Conservation (phyloP, 1,140 invertebrate species). For the Drepana arcuata region DNA sequence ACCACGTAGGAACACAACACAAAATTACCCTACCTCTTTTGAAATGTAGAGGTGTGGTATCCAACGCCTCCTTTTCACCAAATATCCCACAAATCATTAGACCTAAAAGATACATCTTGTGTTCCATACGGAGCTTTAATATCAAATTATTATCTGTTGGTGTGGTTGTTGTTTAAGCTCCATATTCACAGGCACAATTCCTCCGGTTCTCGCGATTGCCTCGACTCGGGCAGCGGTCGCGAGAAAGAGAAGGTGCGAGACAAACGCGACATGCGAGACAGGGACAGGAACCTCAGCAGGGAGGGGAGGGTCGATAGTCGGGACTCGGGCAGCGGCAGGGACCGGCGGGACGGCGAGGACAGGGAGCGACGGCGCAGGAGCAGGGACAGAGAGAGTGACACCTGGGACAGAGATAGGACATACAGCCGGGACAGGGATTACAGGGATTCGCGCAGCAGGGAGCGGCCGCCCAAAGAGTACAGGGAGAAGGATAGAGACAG, state of each 20-base stretch:
- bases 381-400: conserved; percentile 51
- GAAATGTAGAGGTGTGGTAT: too few relatives aligned
- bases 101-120: too few relatives aligned
- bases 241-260: conserved; percentile 60
- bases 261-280: conserved; percentile 39
- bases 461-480: conserved; percentile 52
- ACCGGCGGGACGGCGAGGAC: conserved; percentile 52
- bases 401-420: conserved; percentile 67
- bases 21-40: too few relatives aligned
- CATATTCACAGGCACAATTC: conserved; percentile 66
- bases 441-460: conserved; percentile 55
- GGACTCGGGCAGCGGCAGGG: conserved; percentile 60
- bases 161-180: too few relatives aligned
- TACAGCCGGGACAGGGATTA: conserved; percentile 70
- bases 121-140: too few relatives aligned
- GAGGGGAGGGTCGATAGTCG: conserved; percentile 57
- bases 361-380: conserved; percentile 45
- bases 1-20: too few relatives aligned
- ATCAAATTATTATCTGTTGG: too few relatives aligned
- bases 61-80: too few relatives aligned
- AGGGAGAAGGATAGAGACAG: conserved; percentile 55
- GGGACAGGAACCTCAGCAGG: conserved; percentile 70
- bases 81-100: too few relatives aligned
- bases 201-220: conserved; percentile 63
- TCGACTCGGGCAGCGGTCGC: conserved; percentile 66